These are phyloP conservation scores for Crotalus viridis DNA, from an alignment of 2,113 vertebrate species.

Conservation along the genomic window DNA sequence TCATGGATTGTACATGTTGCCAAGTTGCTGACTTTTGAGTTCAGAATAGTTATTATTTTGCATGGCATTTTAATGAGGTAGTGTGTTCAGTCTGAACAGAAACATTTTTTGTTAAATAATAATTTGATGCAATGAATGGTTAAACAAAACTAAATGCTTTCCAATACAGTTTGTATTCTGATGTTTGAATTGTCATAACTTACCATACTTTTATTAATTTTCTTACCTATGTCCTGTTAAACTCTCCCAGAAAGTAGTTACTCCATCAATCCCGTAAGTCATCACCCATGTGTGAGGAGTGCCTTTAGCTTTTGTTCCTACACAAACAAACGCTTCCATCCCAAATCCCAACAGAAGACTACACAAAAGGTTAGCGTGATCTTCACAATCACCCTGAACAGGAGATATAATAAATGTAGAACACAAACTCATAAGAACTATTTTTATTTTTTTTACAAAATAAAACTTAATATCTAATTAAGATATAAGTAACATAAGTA, in stretches of 20 bases:
- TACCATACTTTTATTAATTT: background rate
- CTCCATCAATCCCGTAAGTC: constrained; percentile 87
- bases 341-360: constrained; percentile 94
- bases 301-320: constrained; percentile 90
- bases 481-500: background rate
- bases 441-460: background rate
- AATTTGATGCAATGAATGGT: background rate
- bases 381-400: constrained; percentile 93
- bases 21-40: background rate
- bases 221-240: constrained; percentile 90
- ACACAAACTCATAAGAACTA: background rate
- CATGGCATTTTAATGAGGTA: background rate
- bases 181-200: background rate
- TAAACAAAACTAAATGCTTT: background rate
- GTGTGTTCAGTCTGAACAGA: background rate
- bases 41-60: background rate
- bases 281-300: constrained; percentile 91
- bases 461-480: background rate
- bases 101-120: background rate
- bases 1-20: background rate
- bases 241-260: constrained; percentile 94
- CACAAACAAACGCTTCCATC: constrained; percentile 93
- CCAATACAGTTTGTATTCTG: background rate
- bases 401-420: background rate
- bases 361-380: constrained; percentile 92